phyloP scores from a whole-genome alignment of 2,888 invertebrate species.

The Oscheius sp. region DNA sequence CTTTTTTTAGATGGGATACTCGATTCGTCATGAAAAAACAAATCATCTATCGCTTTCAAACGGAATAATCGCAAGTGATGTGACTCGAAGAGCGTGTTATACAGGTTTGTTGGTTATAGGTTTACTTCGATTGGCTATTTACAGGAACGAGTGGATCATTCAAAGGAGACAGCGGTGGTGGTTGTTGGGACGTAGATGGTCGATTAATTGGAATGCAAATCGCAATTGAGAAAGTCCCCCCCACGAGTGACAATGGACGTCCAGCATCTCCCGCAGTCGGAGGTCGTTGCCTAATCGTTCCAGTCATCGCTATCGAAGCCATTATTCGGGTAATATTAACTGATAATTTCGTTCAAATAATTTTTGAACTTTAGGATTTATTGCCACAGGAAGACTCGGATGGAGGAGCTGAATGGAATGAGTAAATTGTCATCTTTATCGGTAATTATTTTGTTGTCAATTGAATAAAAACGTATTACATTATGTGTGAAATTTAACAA shows the following conservation, averaged over 20 bases:
- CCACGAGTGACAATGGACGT: slow-evolving; percentile 6
- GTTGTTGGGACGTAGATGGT: neutral
- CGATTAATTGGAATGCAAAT: neutral
- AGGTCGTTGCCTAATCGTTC: slow-evolving; percentile 36
- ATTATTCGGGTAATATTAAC: neutral
- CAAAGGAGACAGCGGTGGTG: neutral
- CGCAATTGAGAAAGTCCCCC: neutral
- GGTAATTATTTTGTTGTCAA: slow-evolving; percentile 11
- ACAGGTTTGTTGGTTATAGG: neutral
- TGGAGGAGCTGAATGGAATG: neutral
- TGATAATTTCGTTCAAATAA: neutral
- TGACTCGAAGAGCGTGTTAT: neutral
- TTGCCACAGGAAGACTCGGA: neutral
- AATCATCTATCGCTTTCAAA: neutral
- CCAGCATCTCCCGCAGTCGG: slow-evolving; percentile 41
- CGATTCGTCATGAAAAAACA: slow-evolving; percentile 2
- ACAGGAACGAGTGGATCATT: neutral
- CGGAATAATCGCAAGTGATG: neutral
- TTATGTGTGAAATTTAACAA: slow-evolving; percentile 24
- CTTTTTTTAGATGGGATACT: neutral
- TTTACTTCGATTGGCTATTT: neutral
- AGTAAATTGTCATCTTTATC: neutral
- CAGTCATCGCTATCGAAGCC: slow-evolving; percentile 15
- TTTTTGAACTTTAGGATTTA: neutral
- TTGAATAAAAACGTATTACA: slow-evolving; percentile 19